Conservation (phyloP, 2,797 vertebrate genomes). For the Megaceryle alcyon region DNA sequence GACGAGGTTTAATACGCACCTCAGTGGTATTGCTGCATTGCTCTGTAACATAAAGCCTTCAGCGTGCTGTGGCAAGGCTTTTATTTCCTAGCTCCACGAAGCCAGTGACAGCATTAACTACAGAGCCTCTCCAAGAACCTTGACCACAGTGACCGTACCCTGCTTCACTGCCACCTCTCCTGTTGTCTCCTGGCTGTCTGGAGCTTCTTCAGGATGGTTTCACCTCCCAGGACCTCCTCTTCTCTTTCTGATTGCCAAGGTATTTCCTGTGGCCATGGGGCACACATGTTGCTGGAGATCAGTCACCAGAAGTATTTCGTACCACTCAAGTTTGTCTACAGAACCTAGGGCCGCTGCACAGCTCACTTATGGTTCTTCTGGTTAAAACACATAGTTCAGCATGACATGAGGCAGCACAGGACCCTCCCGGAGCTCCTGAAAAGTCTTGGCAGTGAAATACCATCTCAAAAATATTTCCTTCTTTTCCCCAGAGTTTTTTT, state of each 20-base stretch:
- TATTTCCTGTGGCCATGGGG: not conserved
- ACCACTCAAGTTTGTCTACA: not conserved
- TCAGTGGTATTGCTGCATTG: not conserved
- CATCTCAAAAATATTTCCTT: not conserved
- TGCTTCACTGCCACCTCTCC: not conserved
- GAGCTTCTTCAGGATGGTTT: not conserved
- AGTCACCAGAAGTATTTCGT: not conserved
- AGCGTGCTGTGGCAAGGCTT: not conserved
- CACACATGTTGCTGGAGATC: not conserved
- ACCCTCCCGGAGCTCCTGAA: not conserved
- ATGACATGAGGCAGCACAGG: not conserved
- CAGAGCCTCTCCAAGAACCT: not conserved
- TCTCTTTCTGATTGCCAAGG: not conserved
- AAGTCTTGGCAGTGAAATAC: not conserved
- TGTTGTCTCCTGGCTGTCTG: not conserved
- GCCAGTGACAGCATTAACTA: not conserved
- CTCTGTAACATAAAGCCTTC: not conserved
- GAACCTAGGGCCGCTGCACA: rapidly evolving
- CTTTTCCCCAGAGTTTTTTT: not conserved
- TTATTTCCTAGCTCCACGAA: not conserved
- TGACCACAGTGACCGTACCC: not conserved
- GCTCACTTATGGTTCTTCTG: not conserved
- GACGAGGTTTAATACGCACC: not conserved
- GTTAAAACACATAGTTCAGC: not conserved
- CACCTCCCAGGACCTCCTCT: not conserved